Evolutionary conservation across 2,888 invertebrate species (phyloP).

Genomic region (Arctia plantaginis): DNA sequence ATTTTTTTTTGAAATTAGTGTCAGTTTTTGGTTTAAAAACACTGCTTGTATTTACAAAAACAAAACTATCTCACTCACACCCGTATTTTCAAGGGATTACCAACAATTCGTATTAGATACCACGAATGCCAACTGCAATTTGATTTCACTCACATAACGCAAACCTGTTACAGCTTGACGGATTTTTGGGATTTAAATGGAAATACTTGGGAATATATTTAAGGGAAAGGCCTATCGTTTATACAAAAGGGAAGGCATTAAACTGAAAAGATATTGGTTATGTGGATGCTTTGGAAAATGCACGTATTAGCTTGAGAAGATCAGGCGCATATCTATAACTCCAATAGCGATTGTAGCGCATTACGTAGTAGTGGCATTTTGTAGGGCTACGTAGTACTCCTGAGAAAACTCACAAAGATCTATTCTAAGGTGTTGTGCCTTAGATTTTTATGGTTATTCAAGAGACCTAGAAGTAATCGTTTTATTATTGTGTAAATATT

Average conservation of each 20-base stretch:
- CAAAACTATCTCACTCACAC: not conserved
- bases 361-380: not conserved
- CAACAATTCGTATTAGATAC: too few species aligned
- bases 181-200: not conserved
- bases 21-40: too few species aligned
- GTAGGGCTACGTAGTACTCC: not conserved
- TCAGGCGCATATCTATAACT: not conserved
- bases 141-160: not conserved
- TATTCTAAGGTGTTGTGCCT: not conserved
- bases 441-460: not conserved
- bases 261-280: not conserved
- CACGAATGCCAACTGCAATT: not conserved
- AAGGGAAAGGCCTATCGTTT: not conserved
- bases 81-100: too few species aligned
- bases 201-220: not conserved
- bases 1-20: too few species aligned
- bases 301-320: too few species aligned
- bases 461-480: not conserved
- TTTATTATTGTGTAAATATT: not conserved
- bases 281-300: too few species aligned
- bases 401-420: not conserved
- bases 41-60: not conserved
- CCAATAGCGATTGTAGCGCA: not conserved
- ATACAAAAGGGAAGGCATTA: not conserved
- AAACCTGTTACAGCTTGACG: not conserved